Conservation (phyloP, 2,888 invertebrate species). For the Schizotus pectinicornis region DNA sequence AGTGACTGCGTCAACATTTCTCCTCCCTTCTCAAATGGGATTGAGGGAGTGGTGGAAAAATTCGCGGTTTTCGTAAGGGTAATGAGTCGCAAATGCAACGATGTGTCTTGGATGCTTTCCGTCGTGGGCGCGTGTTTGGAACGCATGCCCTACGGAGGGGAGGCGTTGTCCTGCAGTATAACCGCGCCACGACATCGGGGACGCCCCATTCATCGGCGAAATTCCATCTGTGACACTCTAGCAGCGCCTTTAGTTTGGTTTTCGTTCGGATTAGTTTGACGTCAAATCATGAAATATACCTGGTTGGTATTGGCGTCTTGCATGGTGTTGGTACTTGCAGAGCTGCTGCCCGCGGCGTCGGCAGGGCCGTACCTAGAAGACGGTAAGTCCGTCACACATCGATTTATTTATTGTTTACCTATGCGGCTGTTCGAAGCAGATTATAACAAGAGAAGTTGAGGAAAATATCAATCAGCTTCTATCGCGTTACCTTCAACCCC, state of each 20-base stretch:
- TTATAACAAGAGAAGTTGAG: too few relatives aligned
- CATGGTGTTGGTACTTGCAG: constrained; percentile 50
- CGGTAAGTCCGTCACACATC: constrained; percentile 45
- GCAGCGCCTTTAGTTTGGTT: constrained; percentile 32
- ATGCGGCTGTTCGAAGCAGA: too few relatives aligned
- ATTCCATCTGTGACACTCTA: constrained; percentile 41
- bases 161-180: constrained; percentile 51
- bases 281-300: constrained; percentile 51
- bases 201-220: constrained; percentile 47
- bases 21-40: neutral
- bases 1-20: neutral
- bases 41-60: neutral
- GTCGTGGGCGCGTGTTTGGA: constrained; percentile 42
- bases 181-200: constrained; percentile 47
- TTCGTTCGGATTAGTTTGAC: constrained; percentile 43
- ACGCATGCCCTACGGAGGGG: constrained; percentile 43
- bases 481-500: too few relatives aligned
- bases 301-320: constrained; percentile 53
- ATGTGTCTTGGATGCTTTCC: constrained; percentile 6
- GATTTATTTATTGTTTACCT: too few relatives aligned
- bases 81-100: constrained; percentile 22
- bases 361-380: constrained; percentile 55
- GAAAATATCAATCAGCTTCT: too few relatives aligned
- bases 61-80: neutral
- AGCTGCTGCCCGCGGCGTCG: constrained; percentile 44